phyloP scores from a whole-genome alignment of 2,888 invertebrate genomes.

The Allygus modestus region DNA sequence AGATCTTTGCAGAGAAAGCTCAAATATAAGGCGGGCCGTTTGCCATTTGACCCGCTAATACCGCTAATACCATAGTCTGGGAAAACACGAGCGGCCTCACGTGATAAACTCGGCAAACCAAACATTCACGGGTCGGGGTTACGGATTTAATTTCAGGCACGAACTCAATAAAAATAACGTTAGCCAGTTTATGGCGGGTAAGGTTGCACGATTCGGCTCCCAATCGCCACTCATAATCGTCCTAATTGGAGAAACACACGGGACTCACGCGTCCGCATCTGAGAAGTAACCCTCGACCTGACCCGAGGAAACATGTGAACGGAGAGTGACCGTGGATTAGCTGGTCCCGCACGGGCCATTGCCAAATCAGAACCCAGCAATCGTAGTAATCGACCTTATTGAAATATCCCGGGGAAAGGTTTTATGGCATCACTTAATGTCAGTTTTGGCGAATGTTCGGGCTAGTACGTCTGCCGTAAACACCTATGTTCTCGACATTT shows the following conservation, averaged over 20 bases:
- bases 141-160: conserved; percentile 27
- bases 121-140: conserved; percentile 22
- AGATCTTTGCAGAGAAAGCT: not conserved
- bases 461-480: too few relatives aligned
- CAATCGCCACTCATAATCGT: conserved; percentile 44
- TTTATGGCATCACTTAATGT: too few relatives aligned
- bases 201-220: conserved; percentile 40
- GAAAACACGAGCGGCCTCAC: not conserved
- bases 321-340: not conserved
- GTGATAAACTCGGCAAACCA: conserved; percentile 11
- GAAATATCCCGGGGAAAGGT: too few relatives aligned
- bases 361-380: too few relatives aligned
- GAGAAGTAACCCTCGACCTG: conserved; percentile 2
- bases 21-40: not conserved
- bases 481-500: too few relatives aligned
- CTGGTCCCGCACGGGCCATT: too few relatives aligned
- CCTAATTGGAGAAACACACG: conserved; percentile 35
- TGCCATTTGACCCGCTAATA: not conserved
- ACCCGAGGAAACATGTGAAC: not conserved
- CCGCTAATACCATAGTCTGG: not conserved
- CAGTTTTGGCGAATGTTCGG: too few relatives aligned
- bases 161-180: conserved; percentile 41
- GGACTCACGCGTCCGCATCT: conserved; percentile 5
- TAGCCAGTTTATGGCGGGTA: conserved; percentile 15
- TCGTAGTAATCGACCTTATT: too few relatives aligned